Evolutionary conservation across 2,797 vertebrate genomes (phyloP), one percentile per base, ranked within the genome.

Genomic region (Myripristis murdjan): DNA sequence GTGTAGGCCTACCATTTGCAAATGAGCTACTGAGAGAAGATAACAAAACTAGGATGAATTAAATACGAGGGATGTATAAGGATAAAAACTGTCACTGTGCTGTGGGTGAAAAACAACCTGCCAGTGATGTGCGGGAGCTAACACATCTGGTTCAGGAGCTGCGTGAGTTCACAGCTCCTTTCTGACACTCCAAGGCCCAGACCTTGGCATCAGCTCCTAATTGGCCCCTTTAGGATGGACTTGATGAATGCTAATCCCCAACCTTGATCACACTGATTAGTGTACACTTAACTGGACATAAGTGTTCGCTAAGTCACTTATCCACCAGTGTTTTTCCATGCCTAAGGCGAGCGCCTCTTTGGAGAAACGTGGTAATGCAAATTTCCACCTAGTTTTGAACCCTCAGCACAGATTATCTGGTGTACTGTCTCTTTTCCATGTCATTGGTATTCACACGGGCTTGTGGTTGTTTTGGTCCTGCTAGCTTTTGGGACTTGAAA

Each of bases 391-490:
- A 5, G 49, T 43, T 54, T 47, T 35, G 55, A 11, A 46, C 11
- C 65, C 20, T 35, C 69, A n/a, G 22, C 61, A 1, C 11, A 43
- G 58, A 74, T 44, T 31, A 14, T 20, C 2, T 15, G 37, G 33
- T n/a, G 4, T 3, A 16, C 47, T 14, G 16, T 9, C 28, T 35
- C 20, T 47, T 49, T 72, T 65, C 41, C 53, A 4, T 55, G 66
- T 18, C 44, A 58, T 75, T 75, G 48, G 49, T 44, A 73, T 78
- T 82, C 68, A 69, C 22, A 10, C 6, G 9, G 58, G 33, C 55
- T 26, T 33, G 44, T 28, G 53, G 53, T 69, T 85, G 72, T 82
- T 84, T 61, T 56, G 67, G 39, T 80, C 10, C 1, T 57, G 71
- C 37, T 10, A 18, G 14, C 15, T 81, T 82, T 69, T 7, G 10